phyloP scores from a whole-genome alignment of 2,888 invertebrate species.

The Dicycla oo region DNA sequence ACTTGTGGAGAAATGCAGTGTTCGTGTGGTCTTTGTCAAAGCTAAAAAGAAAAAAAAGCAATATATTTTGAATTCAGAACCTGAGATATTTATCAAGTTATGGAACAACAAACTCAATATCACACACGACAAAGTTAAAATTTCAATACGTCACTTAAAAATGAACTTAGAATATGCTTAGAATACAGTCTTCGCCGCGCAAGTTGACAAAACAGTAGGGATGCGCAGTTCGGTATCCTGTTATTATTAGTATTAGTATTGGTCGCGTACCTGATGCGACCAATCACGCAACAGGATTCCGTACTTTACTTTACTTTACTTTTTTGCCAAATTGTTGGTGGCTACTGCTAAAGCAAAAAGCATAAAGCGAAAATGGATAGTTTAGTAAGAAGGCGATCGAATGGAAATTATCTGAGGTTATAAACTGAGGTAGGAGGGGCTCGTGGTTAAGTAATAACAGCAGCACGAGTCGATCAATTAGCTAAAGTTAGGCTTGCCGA shows the following conservation, averaged over 20 bases:
- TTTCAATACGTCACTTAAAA: not conserved
- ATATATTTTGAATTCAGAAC: not conserved
- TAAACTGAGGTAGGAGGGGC: not conserved
- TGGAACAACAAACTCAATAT: not conserved
- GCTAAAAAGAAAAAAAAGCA: conserved; percentile 62
- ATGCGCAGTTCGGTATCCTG: too few species aligned
- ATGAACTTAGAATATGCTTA: not conserved
- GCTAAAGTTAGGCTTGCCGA: too few species aligned
- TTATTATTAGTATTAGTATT: too few species aligned
- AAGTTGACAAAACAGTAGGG: too few species aligned
- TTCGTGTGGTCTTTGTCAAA: conserved; percentile 84
- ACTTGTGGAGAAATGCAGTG: conserved; percentile 81
- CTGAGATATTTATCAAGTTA: not conserved
- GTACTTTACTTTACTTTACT: too few species aligned
- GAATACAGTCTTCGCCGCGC: too few species aligned
- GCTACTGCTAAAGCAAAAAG: too few species aligned
- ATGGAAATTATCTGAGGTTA: not conserved
- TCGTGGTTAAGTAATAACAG: too few species aligned
- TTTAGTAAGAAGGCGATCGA: not conserved
- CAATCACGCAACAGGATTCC: too few species aligned
- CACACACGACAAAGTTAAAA: not conserved
- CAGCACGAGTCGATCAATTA: too few species aligned
- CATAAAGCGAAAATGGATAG: not conserved
- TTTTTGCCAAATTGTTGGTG: too few species aligned
- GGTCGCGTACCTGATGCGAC: too few species aligned